Conservation (phyloP, 2,113 vertebrate species). For the Lagenorhynchus albirostris region DNA sequence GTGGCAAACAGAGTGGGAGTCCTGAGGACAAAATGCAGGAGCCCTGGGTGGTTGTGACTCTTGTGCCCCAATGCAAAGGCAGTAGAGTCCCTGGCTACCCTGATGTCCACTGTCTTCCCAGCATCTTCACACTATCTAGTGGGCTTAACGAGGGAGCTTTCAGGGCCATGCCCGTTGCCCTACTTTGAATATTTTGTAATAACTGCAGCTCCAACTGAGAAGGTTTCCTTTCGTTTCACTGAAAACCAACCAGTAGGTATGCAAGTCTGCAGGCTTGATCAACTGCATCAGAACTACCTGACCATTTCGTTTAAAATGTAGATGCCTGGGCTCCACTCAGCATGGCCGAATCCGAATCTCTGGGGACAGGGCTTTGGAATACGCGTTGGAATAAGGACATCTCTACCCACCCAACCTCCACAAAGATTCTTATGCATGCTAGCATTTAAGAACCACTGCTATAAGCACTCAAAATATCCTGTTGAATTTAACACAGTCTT, state of each 20-base stretch:
- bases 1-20: not conserved
- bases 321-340: not conserved
- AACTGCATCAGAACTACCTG: not conserved
- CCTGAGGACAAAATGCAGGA: not conserved
- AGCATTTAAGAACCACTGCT: not conserved
- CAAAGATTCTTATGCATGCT: not conserved
- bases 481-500: not conserved
- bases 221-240: not conserved
- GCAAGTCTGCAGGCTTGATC: not conserved
- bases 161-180: not conserved
- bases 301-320: not conserved
- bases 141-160: not conserved
- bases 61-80: not conserved
- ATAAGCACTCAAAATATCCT: not conserved
- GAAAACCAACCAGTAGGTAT: not conserved
- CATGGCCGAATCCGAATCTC: not conserved
- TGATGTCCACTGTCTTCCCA: not conserved
- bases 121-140: not conserved
- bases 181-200: not conserved
- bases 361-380: not conserved
- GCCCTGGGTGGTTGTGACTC: not conserved
- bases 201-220: not conserved
- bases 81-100: not conserved
- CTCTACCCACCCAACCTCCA: not conserved
- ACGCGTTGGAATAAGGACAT: not conserved